These are phyloP conservation scores for Apis laboriosa DNA, from an alignment of 1,140 invertebrate genomes.

Conservation along the genomic window DNA sequence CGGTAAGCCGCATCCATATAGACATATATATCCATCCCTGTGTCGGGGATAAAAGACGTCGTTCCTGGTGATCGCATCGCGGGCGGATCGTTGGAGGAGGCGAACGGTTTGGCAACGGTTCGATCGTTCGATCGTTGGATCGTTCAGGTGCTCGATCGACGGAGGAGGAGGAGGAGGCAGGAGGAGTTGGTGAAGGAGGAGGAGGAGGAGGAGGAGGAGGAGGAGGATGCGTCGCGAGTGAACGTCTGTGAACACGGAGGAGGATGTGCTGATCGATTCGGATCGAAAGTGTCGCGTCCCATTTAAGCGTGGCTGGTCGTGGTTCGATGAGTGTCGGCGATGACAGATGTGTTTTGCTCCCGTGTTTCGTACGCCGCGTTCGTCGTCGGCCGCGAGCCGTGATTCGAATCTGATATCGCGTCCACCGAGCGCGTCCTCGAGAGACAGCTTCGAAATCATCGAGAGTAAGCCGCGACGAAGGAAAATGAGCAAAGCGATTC, in stretches of 20 bases:
- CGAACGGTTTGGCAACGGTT: too few species aligned
- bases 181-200: too few species aligned
- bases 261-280: background rate
- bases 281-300: constrained; percentile 38
- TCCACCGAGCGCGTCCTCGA: background rate
- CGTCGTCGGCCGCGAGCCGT: constrained; percentile 34
- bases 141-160: background rate
- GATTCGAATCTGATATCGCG: constrained; percentile 12
- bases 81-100: background rate
- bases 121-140: background rate
- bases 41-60: background rate
- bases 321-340: constrained; percentile 72
- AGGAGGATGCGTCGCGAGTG: constrained; percentile 17
- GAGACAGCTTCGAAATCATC: background rate
- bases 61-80: too few species aligned
- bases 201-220: background rate
- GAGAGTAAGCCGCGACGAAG: background rate
- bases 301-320: constrained; percentile 55
- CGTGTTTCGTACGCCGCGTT: constrained; percentile 39
- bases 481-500: constrained; percentile 30
- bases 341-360: constrained; percentile 71
- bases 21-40: background rate
- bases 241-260: too few species aligned
- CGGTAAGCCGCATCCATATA: constrained; percentile 14
- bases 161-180: background rate